These are phyloP conservation scores for Carposina sasakii DNA, from an alignment of 1,140 invertebrate species.

Conservation along the genomic window DNA sequence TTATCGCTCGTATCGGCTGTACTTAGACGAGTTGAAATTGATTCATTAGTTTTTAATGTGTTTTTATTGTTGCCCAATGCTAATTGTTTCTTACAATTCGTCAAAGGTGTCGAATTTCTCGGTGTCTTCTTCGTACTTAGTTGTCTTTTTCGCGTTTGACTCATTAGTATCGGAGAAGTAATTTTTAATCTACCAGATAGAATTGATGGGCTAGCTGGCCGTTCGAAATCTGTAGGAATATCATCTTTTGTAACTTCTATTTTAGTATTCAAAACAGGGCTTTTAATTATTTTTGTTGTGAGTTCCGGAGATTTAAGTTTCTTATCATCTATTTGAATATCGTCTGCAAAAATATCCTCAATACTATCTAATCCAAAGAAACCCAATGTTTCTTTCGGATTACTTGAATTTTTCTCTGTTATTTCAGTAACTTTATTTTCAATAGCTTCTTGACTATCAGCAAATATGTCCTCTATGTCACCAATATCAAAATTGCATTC, in stretches of 20 bases:
- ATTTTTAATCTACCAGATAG: slow-evolving; percentile 38
- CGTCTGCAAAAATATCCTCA: slow-evolving; percentile 63
- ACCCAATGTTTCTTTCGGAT: slow-evolving; percentile 40
- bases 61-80: no score
- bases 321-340: slow-evolving; percentile 30
- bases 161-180: slow-evolving; percentile 52
- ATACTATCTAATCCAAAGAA: slow-evolving; percentile 61
- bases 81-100: slow-evolving; percentile 18
- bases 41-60: no score
- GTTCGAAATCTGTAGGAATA: background rate
- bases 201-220: slow-evolving; percentile 48
- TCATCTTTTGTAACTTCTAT: background rate
- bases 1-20: slow-evolving; percentile 29
- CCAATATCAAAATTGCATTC: slow-evolving; percentile 51
- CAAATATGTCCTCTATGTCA: slow-evolving; percentile 63
- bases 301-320: slow-evolving; percentile 4
- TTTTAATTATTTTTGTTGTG: background rate
- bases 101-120: slow-evolving; percentile 28
- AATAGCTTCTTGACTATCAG: slow-evolving; percentile 31
- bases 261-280: background rate
- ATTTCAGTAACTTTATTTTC: slow-evolving; percentile 7
- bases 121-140: slow-evolving; percentile 35
- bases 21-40: slow-evolving; percentile 10
- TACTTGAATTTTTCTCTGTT: slow-evolving; percentile 20
- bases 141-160: slow-evolving; percentile 39